These are phyloP conservation scores for Diarsia brunnea DNA, from an alignment of 2,888 invertebrate species.

Conservation along the genomic window DNA sequence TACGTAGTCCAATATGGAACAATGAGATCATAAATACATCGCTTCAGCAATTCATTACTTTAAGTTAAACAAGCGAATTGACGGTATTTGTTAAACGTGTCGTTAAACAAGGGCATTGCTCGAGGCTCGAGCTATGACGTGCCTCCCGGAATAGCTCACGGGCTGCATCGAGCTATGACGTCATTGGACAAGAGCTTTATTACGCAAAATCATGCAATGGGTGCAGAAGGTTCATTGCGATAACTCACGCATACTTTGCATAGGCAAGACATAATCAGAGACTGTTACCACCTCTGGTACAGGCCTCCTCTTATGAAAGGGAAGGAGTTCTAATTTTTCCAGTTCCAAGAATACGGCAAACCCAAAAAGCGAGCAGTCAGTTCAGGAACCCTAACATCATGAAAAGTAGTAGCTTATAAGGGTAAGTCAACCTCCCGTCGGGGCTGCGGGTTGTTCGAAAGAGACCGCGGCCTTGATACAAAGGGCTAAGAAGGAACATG, in stretches of 20 bases:
- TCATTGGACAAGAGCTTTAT: constrained; percentile 53
- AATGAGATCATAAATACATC: constrained; percentile 60
- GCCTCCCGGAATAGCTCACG: constrained; percentile 60
- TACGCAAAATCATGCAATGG: constrained; percentile 32
- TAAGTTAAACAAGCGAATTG: constrained; percentile 58
- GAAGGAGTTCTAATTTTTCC: no score
- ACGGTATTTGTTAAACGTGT: constrained; percentile 58
- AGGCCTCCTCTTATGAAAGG: no score
- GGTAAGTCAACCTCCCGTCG: no score
- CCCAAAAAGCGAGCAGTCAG: background rate
- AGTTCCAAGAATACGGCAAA: background rate
- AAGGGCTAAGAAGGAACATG: no score
- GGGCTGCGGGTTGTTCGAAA: no score
- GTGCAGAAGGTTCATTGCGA: constrained; percentile 16
- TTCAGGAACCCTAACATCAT: background rate
- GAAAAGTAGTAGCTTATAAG: no score
- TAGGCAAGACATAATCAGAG: background rate
- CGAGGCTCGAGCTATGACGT: constrained; percentile 62
- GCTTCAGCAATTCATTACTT: constrained; percentile 58
- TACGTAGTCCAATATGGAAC: constrained; percentile 50
- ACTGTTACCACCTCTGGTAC: no score
- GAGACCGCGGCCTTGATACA: no score
- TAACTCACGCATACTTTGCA: background rate
- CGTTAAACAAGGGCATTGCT: constrained; percentile 62
- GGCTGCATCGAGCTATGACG: constrained; percentile 63